Base-by-base conservation (phyloP, 2,888 invertebrate species). In the Holacanthella duospinosa region DNA sequence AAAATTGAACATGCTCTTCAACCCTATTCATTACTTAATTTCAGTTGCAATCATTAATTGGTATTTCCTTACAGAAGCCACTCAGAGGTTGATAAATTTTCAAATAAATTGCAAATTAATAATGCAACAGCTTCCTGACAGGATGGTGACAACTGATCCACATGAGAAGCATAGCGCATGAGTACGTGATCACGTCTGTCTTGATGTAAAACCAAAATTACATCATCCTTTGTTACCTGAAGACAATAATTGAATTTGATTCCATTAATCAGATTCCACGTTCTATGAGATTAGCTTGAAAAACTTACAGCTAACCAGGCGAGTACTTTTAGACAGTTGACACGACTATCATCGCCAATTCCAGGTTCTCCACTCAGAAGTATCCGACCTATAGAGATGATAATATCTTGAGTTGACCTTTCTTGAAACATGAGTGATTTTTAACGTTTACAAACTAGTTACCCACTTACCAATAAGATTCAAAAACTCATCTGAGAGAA, bases 21-120 rank as follows among this genome's bases (percentile, higher is more conserved):
- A n/a, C n/a, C n/a, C 12, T 26, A 43, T 43, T 27, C 6, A 56
- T 25, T 12, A 16, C 21, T 56, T 16, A 56, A 27, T n/a, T 26
- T 24, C 21, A 56, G 27, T 24, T 16, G 9, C n/a, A n/a, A n/a
- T n/a, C n/a, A n/a, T n/a, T n/a, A n/a, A n/a, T n/a, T n/a, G n/a
- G n/a, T n/a, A 56, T 36, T 44, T 24, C 26, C 69, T 71, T 61
- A 72, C 74, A 93, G 80, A 75, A 93, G 79, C 93, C 93, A 93
- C 78, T 93, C 93, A 0, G 92, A 90, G 64, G 91, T 87, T 70
- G 88, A 88, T 43, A 87, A 79, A 79, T 90, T 88, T 78, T 90
- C 89, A 78, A 93, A 93, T 79, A 93, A 82, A 78, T 93, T 93
- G 77, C 89, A 89, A 78, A 92, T 82, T 89, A 93, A 77, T 24